Evolutionary conservation across 2,797 vertebrate species (phyloP), one percentile per base, ranked within the genome.

Genomic region (Brotula barbata): DNA sequence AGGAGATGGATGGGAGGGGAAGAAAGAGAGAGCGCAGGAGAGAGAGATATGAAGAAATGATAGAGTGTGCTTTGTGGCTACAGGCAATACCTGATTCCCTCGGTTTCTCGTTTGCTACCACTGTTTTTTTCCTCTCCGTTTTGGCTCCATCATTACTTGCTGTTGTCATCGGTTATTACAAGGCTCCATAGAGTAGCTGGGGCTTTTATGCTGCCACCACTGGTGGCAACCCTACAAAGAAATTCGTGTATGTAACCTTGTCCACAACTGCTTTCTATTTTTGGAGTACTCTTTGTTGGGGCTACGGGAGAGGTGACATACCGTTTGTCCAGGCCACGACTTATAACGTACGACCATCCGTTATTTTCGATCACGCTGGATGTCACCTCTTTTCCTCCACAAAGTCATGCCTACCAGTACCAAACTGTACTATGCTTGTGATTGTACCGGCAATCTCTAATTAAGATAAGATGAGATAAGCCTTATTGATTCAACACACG

Each of bases 1-100:
- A 75, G 56, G 76, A 85, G 78, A 85, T 82, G 81, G 84, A 87
- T 82, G 81, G 80, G 80, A 80, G 59, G 53, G 61, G 71, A 67
- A 65, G 72, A 78, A 56, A 46, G n/a, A 54, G 45, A 14, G 55
- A 34, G 11, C 41, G 49, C 19, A 36, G 15, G 7, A 42, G 17
- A 25, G 9, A 55, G 43, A 62, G 42, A 64, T 78, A 77, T 68
- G 75, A 56, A 54, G 73, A 78, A 74, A 81, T 83, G 75, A 84
- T 83, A 67, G 75, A 83, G 71, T 70, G 58, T n/a, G 61, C 63
- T 68, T 47, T 57, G 57, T 64, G 54, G 63, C 80, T 56, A 47
- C 71, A 64, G 64, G 77, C 71, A 40, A 63, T 49, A 75, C 68
- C 61, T 22, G 61, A 82, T 70, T 75, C 56, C 59, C 19, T 71